Evolutionary conservation across 1,140 invertebrate species (phyloP), one percentile per base, ranked within the genome.

Genomic region (Drosophila triauraria): DNA sequence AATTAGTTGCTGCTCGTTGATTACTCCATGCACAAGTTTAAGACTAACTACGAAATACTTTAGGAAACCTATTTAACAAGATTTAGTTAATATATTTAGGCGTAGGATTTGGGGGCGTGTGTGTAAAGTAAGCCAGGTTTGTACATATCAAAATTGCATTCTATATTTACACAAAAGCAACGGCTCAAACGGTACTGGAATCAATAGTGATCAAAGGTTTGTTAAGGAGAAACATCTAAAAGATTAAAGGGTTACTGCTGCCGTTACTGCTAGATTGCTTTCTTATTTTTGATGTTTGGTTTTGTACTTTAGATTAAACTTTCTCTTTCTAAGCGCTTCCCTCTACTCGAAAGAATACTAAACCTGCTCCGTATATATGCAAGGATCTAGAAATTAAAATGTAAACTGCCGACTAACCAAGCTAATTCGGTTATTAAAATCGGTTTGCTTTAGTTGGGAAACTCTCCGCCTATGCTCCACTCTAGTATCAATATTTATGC

Each of bases 41-140:
- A 47, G 53, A 64, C 72, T 88, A 87, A 75, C 83, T 87, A 87
- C 80, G 82, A 88, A 86, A 80, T 87, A 87, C 84, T 70, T 74
- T 80, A 83, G 82, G 83, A 87, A 87, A 87, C 84, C 83, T 87
- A 87, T 80, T 87, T 87, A 87, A 87, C 80, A 84, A 87, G 76
- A 87, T 65, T 68, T 63, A 69, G 57, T 84, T 76, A 79, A 59
- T 79, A 72, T 72, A 62, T 43, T 54, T 69, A 62, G 50, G 63
- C 23, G 38, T 54, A 54, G 50, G 77, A 74, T 74, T 47, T 82
- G 42, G 53, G 38, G 63, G 60, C 38, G 44, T 70, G 54, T 71
- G 59, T 78, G 58, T 81, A 78, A 64, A 75, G 65, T 84, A 68
- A 76, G 71, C 81, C 54, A 58, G 74, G 67, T 82, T 76, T 62